Percentiles rank a stretch among this genome's conserved stretches.
Evolutionary conservation across 2,888 invertebrate genomes (phyloP).

Genomic region (Pterobdella sp.): DNA sequence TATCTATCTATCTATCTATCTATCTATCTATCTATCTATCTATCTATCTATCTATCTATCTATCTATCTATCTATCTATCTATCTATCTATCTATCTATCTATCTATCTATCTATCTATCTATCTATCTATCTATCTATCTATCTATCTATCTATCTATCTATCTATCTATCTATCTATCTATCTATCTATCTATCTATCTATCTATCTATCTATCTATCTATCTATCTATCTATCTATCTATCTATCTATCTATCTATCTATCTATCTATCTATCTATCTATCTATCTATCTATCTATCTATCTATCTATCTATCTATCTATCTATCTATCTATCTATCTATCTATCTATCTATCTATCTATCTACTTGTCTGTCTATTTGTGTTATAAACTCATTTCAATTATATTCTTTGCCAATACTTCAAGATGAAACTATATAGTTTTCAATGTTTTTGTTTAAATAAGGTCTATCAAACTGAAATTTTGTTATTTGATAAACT

Average conservation of each 20-base stretch:
- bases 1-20: not conserved
- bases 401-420: too few relatives aligned
- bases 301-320: not conserved
- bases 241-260: not conserved
- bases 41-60: not conserved
- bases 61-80: not conserved
- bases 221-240: not conserved
- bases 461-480: too few relatives aligned
- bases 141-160: not conserved
- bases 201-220: not conserved
- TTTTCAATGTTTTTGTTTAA: too few relatives aligned
- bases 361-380: not conserved
- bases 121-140: not conserved
- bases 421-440: too few relatives aligned
- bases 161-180: not conserved
- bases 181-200: not conserved
- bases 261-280: not conserved
- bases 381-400: too few relatives aligned
- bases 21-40: not conserved
- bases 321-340: not conserved
- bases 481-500: too few relatives aligned
- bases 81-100: not conserved
- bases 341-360: not conserved
- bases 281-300: not conserved
- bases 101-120: not conserved